Evolutionary conservation across 64 coral and sea anemone species (phyloP).

Genomic region (Pachyseris speciosa): DNA sequence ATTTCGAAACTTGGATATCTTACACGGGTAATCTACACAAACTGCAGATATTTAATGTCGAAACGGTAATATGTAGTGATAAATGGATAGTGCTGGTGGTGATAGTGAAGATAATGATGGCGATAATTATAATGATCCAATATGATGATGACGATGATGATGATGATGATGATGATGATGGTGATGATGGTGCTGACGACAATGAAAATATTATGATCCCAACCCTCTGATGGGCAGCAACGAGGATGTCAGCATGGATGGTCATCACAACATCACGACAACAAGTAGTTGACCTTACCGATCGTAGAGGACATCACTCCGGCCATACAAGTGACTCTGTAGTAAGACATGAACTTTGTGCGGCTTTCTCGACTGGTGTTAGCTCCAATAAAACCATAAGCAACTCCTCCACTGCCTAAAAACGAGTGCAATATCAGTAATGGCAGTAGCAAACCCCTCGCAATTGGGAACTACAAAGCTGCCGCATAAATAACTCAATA

Average conservation of each 20-base stretch:
- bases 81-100: neutral
- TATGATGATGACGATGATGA: neutral
- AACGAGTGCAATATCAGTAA: neutral
- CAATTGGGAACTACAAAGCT: neutral
- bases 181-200: neutral
- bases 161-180: neutral
- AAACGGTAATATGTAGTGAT: neutral
- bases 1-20: neutral
- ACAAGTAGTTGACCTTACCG: conserved; percentile 37
- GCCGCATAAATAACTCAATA: neutral
- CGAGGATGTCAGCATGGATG: no score
- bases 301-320: conserved; percentile 71
- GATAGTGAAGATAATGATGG: neutral
- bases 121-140: neutral
- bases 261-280: neutral
- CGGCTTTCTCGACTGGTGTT: conserved; percentile 65
- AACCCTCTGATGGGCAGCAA: neutral
- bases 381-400: conserved; percentile 78
- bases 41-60: neutral
- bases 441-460: neutral
- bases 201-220: neutral
- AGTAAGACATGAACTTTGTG: conserved; percentile 67
- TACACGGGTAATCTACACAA: neutral
- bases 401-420: conserved; percentile 75
- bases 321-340: conserved; percentile 67